Evolutionary conservation across 2,113 vertebrate species (phyloP), one percentile per base, ranked within the genome.

Genomic region (Hyla sarda): DNA sequence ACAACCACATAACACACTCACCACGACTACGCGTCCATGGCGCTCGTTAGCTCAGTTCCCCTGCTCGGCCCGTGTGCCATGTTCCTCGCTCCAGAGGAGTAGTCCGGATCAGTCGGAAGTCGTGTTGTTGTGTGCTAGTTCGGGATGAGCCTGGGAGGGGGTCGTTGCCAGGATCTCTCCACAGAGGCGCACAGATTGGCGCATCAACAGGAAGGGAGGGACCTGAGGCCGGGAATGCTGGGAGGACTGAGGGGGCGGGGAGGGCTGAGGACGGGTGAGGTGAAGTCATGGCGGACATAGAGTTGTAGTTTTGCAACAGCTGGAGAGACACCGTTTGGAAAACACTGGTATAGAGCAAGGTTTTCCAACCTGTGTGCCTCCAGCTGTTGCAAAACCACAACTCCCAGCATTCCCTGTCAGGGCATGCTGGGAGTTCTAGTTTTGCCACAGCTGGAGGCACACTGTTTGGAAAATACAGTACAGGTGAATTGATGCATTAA

Each of bases 181-280:
- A 34, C 10, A 50, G 32, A 67, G 23, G 47, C 25, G 21, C 82
- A 11, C 62, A 50, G 69, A 84, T 84, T 84, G 82, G 82, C 74
- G 32, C 23, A 84, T 1, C 12, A 13, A 60, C 69, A 84, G 82
- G 82, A 84, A 84, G 71, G 82, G 82, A 74, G 82, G 82, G 82
- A 45, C 52, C 7, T 47, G 14, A 8, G 14, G 50, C 30, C 14
- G 5, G 2, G 69, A 17, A 54, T 75, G 82, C 73, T 74, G 73
- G 82, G 82, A 25, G 45, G 48, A 32, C 25, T 30, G 76, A 79
- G 30, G 50, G 1, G 45, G 23, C 41, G 41, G 72, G 2, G n/a
- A 16, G 10, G 3, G 28, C 62, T 1, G 11, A 13, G 62, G 41
- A 41, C 41, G 41, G 41, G 41, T 8, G 41, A n/a, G n/a, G n/a